These are phyloP conservation scores for Casuarius casuarius DNA, from an alignment of 2,113 vertebrate genomes.

Conservation along the genomic window DNA sequence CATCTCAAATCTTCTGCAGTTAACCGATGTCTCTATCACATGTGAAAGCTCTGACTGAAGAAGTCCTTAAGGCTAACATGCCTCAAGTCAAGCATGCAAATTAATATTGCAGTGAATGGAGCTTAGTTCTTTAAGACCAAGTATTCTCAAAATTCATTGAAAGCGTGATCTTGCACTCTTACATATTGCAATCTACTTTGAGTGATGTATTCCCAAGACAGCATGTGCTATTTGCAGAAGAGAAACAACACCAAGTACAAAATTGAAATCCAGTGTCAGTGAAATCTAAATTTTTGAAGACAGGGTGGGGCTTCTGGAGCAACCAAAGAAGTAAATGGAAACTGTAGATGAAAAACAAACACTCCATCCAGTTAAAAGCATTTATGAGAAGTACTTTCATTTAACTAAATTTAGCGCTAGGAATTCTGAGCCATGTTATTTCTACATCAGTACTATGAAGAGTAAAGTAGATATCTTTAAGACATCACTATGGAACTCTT, in stretches of 20 bases:
- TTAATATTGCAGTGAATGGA: background rate
- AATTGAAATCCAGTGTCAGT: background rate
- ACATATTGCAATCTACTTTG: background rate
- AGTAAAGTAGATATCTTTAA: background rate
- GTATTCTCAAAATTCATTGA: background rate
- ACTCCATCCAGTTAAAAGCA: background rate
- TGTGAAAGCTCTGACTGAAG: background rate
- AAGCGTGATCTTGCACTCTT: background rate
- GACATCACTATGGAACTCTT: background rate
- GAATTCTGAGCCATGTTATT: slow-evolving; percentile 16
- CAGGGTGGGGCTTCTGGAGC: background rate
- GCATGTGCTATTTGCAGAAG: background rate
- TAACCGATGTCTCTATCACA: background rate
- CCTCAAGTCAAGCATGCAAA: background rate
- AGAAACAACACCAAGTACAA: background rate
- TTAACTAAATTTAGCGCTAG: background rate
- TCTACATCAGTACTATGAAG: background rate
- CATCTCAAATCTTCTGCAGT: background rate
- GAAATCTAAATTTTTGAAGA: background rate
- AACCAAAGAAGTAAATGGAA: background rate
- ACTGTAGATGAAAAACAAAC: background rate
- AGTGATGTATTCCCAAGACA: background rate
- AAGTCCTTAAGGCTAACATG: background rate
- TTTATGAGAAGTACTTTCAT: background rate
- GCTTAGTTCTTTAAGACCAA: background rate